These are phyloP conservation scores for Hephaestus fuliginosus DNA, from an alignment of 2,797 vertebrate genomes.

Conservation along the genomic window DNA sequence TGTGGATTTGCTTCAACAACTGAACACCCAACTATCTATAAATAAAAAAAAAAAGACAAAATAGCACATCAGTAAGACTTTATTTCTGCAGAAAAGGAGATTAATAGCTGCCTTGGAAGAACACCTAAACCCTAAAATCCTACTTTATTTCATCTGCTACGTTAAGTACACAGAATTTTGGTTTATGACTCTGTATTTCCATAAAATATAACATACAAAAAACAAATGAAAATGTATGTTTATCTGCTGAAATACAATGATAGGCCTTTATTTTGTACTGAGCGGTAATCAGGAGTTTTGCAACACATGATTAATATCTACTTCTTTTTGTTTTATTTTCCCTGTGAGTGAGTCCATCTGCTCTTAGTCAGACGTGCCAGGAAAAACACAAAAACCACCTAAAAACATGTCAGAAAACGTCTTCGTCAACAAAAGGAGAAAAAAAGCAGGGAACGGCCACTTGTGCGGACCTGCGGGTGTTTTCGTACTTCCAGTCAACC, in stretches of 20 bases:
- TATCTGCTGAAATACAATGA: neutral
- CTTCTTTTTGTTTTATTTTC: conserved; percentile 10
- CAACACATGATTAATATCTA: conserved; percentile 11
- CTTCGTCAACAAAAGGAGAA: conserved; percentile 42
- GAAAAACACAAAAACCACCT: conserved; percentile 35
- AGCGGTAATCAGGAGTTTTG: conserved; percentile 4
- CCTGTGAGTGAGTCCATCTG: neutral
- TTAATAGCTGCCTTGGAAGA: neutral
- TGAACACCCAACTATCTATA: neutral
- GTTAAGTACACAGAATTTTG: neutral
- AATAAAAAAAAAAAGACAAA: too few species aligned
- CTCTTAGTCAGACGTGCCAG: conserved; percentile 18
- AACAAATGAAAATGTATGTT: neutral
- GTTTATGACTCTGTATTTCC: neutral
- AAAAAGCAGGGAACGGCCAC: conserved; percentile 42
- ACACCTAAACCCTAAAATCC: neutral
- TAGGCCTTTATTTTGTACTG: neutral
- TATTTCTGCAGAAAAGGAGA: neutral
- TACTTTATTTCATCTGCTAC: neutral
- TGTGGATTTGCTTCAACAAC: neutral
- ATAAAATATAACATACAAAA: neutral
- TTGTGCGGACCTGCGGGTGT: conserved; percentile 46
- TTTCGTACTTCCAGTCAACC: conserved; percentile 32
- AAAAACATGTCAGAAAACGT: conserved; percentile 44
- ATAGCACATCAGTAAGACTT: neutral